Evolutionary conservation across 2,888 invertebrate genomes (phyloP).

Genomic region (Dascillus cervinus): DNA sequence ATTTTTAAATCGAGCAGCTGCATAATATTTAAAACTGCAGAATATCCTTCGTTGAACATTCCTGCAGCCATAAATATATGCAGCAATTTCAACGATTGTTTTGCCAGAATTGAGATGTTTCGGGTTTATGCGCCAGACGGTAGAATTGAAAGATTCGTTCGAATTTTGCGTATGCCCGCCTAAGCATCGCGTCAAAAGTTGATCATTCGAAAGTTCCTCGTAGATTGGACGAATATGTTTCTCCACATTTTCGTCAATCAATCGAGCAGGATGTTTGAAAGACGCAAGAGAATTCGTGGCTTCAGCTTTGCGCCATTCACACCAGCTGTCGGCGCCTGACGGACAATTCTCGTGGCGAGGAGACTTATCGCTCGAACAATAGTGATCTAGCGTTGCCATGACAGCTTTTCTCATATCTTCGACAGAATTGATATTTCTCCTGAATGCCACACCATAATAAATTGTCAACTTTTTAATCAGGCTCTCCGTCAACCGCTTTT

Average conservation of each 20-base stretch:
- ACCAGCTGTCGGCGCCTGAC: constrained; percentile 15
- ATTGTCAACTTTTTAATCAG: no score
- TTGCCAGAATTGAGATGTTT: constrained; percentile 9
- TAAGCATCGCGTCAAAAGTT: constrained; percentile 12
- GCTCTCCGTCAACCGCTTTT: neutral
- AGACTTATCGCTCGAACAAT: constrained; percentile 13
- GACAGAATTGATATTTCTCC: constrained; percentile 11
- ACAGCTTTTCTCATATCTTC: constrained; percentile 18
- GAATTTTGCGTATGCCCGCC: no score
- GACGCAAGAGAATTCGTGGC: constrained; percentile 4
- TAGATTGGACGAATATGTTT: constrained; percentile 11
- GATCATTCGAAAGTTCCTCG: constrained; percentile 13
- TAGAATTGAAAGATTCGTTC: constrained; percentile 10
- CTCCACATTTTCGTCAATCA: no score
- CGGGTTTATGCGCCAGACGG: constrained; percentile 7
- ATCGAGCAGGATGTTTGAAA: constrained; percentile 2
- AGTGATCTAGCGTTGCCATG: constrained; percentile 16
- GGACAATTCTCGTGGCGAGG: constrained; percentile 14
- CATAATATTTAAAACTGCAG: constrained; percentile 7
- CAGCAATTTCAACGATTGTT: constrained; percentile 9
- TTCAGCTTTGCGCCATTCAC: constrained; percentile 15
- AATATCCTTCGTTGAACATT: constrained; percentile 10
- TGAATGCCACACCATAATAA: constrained; percentile 5
- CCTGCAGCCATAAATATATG: constrained; percentile 8
- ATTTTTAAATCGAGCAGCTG: constrained; percentile 5